phyloP scores from a whole-genome alignment of 2,888 invertebrate species.

The Dysmachus trigonus region DNA sequence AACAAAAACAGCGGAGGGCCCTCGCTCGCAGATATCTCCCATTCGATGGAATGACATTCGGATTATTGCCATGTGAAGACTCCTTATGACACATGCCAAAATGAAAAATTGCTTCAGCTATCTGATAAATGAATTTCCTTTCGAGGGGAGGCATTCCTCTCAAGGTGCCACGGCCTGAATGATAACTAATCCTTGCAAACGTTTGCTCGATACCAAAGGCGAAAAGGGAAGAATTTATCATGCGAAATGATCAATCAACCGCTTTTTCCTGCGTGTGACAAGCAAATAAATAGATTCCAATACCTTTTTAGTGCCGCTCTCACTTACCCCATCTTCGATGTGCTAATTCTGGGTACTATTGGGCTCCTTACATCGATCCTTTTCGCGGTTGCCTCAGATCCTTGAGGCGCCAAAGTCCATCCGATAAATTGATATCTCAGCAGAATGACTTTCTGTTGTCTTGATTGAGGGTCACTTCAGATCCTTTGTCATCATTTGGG shows the following conservation, averaged over 20 bases:
- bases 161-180: constrained; percentile 43
- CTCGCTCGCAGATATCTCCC: background rate
- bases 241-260: constrained; percentile 23
- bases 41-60: constrained; percentile 4
- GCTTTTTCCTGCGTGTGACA: constrained; percentile 6
- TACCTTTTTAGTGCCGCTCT: background rate
- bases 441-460: background rate
- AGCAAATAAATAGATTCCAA: background rate
- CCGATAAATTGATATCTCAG: background rate
- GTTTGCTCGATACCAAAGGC: background rate
- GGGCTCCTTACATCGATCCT: background rate
- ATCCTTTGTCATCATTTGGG: background rate
- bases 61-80: constrained; percentile 38
- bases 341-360: background rate
- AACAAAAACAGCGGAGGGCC: constrained; percentile 1
- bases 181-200: constrained; percentile 45
- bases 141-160: constrained; percentile 14
- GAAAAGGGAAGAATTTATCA: constrained; percentile 18
- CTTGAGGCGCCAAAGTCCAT: background rate
- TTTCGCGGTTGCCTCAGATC: background rate
- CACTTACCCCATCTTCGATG: background rate
- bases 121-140: constrained; percentile 50
- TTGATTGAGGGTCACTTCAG: background rate
- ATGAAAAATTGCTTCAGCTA: constrained; percentile 48
- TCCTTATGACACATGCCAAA: constrained; percentile 48